Percentiles rank a stretch among this genome's conserved stretches.
phyloP scores from a whole-genome alignment of 2,888 invertebrate species.

The Diloba caeruleocephala region DNA sequence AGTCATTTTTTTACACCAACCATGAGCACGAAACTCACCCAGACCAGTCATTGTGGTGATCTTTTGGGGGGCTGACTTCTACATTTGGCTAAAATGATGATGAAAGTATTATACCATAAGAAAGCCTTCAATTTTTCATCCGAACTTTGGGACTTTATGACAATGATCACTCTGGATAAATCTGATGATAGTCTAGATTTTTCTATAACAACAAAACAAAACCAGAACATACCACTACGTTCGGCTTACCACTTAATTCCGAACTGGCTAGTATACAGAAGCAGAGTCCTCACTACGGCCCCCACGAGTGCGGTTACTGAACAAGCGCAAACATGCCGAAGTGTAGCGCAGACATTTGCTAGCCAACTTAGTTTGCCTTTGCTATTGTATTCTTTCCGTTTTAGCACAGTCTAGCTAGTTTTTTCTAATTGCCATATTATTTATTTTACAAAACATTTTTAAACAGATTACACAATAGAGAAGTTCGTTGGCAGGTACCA shows the following conservation, averaged over 20 bases:
- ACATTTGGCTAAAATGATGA: no score
- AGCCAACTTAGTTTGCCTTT: constrained; percentile 37
- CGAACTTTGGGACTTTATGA: no score
- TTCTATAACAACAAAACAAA: constrained; percentile 15
- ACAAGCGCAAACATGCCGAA: constrained; percentile 40
- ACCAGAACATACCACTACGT: constrained; percentile 5
- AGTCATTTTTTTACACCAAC: no score
- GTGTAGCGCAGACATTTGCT: constrained; percentile 18
- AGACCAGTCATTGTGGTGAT: no score
- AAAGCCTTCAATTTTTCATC: no score
- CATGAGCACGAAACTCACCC: no score
- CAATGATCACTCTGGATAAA: no score
- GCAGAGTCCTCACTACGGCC: constrained; percentile 17
- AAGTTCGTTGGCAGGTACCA: no score
- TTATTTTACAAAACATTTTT: no score
- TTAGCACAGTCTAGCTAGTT: constrained; percentile 2
- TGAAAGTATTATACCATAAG: no score
- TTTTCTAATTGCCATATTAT: background rate
- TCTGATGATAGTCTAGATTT: background rate
- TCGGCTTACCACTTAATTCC: constrained; percentile 21
- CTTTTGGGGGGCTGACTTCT: no score
- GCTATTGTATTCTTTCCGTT: constrained; percentile 17
- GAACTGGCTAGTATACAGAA: constrained; percentile 10
- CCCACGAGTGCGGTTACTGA: constrained; percentile 46
- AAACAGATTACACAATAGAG: no score